These are phyloP conservation scores for Symphodus melops DNA, from an alignment of 2,113 vertebrate species.

Conservation along the genomic window DNA sequence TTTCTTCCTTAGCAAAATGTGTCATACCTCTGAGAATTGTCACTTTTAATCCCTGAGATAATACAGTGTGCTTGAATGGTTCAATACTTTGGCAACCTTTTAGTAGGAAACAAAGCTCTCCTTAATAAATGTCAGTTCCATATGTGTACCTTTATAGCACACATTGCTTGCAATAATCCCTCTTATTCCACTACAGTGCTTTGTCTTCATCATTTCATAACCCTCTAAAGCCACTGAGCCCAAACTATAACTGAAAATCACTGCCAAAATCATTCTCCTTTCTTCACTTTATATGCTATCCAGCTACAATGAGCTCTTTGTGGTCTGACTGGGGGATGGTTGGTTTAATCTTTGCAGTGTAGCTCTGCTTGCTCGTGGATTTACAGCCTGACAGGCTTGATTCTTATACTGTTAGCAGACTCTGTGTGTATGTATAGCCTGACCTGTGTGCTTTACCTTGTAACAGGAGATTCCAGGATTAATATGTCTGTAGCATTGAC, in stretches of 20 bases:
- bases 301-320: slow-evolving; percentile 71
- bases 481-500: slow-evolving; percentile 20
- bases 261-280: slow-evolving; percentile 52
- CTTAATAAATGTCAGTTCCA: neutral
- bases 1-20: slow-evolving; percentile 30
- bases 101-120: neutral
- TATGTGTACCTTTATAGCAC: neutral
- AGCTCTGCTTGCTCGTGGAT: slow-evolving; percentile 56
- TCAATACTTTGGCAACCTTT: neutral
- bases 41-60: slow-evolving; percentile 8
- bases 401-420: slow-evolving; percentile 27
- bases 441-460: slow-evolving; percentile 44
- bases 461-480: slow-evolving; percentile 43
- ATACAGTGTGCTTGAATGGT: neutral
- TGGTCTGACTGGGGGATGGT: slow-evolving; percentile 67
- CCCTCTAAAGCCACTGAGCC: slow-evolving; percentile 11
- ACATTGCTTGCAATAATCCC: neutral
- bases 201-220: slow-evolving; percentile 37
- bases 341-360: slow-evolving; percentile 55
- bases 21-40: slow-evolving; percentile 12
- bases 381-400: slow-evolving; percentile 54
- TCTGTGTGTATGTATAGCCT: slow-evolving; percentile 21
- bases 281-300: slow-evolving; percentile 62
- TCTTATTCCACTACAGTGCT: neutral
- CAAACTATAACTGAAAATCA: slow-evolving; percentile 53